Percentiles rank a stretch among this genome's conserved stretches.
These are phyloP conservation scores for Dendrocincla fuliginosa DNA, from an alignment of 2,797 vertebrate genomes.

Conservation along the genomic window DNA sequence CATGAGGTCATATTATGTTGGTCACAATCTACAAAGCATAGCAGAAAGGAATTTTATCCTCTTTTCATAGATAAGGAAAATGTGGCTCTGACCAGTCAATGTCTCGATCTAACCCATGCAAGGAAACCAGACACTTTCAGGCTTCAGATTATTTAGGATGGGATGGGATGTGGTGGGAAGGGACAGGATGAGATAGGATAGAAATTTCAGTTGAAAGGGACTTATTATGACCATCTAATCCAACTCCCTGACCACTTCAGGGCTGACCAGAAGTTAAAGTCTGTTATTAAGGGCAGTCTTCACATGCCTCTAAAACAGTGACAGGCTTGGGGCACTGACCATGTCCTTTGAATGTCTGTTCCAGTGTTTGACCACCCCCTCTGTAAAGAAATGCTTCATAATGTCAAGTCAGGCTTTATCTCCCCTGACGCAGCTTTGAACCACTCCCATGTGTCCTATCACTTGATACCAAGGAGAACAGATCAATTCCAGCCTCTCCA, in stretches of 20 bases:
- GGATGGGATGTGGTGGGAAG: no score
- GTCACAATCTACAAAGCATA: not conserved
- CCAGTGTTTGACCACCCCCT: not conserved
- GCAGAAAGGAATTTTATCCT: conserved; percentile 46
- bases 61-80: conserved; percentile 13
- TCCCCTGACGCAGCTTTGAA: not conserved
- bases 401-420: not conserved
- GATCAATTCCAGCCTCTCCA: not conserved
- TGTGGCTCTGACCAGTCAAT: not conserved
- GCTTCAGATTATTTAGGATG: not conserved
- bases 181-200: not conserved
- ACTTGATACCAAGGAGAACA: not conserved
- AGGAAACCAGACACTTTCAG: not conserved
- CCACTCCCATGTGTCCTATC: not conserved
- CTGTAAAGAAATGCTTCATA: not conserved
- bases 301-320: not conserved
- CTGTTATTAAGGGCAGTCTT: not conserved
- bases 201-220: not conserved
- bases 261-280: not conserved
- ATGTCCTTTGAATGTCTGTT: not conserved
- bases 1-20: not conserved
- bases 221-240: not conserved
- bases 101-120: not conserved
- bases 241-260: not conserved
- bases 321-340: not conserved